phyloP scores from a whole-genome alignment of 2,888 invertebrate genomes.

The Amphipoea lucens region DNA sequence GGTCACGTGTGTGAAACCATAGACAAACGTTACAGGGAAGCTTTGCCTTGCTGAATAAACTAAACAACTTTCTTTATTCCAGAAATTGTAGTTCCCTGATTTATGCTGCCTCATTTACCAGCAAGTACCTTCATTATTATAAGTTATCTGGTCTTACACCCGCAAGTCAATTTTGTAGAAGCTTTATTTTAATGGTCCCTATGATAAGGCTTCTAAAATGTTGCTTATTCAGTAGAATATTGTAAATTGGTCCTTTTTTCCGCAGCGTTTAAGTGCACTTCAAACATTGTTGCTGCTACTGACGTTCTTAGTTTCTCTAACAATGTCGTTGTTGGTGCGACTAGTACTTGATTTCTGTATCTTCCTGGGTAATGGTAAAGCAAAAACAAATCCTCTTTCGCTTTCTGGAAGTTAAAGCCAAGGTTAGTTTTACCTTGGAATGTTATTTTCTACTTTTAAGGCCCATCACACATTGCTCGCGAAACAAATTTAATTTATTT shows the following conservation, averaged over 20 bases:
- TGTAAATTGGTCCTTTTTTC: constrained; percentile 17
- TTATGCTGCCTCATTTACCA: constrained; percentile 14
- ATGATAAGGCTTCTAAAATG: constrained; percentile 9
- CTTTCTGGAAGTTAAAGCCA: neutral
- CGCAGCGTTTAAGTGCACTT: constrained; percentile 21
- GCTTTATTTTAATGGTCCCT: constrained; percentile 14
- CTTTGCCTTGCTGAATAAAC: neutral
- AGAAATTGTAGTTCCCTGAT: constrained; percentile 3
- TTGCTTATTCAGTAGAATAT: constrained; percentile 11
- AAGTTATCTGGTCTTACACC: constrained; percentile 10
- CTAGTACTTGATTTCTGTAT: constrained; percentile 7
- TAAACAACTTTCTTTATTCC: neutral
- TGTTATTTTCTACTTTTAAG: neutral
- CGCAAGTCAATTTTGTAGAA: constrained; percentile 27
- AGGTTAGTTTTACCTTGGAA: neutral
- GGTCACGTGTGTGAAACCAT: neutral
- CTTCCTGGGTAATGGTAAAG: neutral
- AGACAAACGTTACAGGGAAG: neutral
- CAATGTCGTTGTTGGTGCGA: neutral
- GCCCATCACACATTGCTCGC: no score
- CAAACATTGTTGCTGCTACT: constrained; percentile 11
- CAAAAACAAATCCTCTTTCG: neutral
- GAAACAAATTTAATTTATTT: neutral
- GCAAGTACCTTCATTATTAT: constrained; percentile 12
- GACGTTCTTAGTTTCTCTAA: neutral